phyloP scores from a whole-genome alignment of 2,113 vertebrate species.

The Cathartes aura region DNA sequence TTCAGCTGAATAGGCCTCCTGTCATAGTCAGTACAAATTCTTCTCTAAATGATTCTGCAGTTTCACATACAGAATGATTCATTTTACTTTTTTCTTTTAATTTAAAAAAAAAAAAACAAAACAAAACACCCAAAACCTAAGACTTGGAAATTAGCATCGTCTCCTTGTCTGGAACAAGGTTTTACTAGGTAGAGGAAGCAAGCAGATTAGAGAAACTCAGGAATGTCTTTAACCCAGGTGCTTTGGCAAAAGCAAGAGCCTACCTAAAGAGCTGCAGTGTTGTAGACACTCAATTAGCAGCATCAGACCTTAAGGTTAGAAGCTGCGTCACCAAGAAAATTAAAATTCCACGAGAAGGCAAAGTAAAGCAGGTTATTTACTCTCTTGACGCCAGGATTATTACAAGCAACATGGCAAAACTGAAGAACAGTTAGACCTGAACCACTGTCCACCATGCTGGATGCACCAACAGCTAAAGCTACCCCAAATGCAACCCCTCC shows the following conservation, averaged over 20 bases:
- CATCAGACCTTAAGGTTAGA: neutral
- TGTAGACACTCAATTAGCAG: neutral
- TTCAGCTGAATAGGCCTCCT: neutral
- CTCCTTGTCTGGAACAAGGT: neutral
- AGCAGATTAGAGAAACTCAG: no score
- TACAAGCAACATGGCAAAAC: neutral
- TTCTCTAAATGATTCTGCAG: neutral
- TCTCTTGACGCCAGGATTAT: neutral
- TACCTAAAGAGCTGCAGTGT: neutral
- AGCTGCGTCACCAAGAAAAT: neutral
- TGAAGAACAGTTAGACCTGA: neutral
- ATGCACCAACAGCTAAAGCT: neutral
- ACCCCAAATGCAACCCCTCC: neutral
- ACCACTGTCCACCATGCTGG: fast-evolving
- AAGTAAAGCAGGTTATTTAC: neutral
- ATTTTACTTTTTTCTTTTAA: neutral
- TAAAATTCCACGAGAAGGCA: neutral
- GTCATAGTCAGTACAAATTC: neutral
- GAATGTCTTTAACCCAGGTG: neutral
- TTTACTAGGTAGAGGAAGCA: neutral
- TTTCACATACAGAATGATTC: neutral
- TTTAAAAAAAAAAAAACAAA: no score
- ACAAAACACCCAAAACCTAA: neutral
- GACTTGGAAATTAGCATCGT: neutral
- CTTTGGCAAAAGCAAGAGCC: neutral